Evolutionary conservation across 1,140 invertebrate genomes (phyloP).

Genomic region (Piezodorus guildinii): DNA sequence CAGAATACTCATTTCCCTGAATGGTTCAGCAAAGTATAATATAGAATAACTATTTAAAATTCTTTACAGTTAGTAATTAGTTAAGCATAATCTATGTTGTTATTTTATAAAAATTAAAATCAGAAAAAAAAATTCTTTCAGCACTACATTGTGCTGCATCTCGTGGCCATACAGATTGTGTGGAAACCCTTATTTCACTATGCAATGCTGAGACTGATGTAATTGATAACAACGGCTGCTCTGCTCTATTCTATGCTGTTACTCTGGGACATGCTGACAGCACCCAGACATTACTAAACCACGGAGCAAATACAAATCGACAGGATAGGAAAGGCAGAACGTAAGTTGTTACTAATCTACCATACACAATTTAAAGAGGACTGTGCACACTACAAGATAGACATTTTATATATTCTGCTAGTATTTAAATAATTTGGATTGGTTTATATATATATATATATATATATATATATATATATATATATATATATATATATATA

Average conservation of each 20-base stretch:
- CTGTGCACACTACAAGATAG: no score
- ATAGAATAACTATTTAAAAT: no score
- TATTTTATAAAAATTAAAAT: no score
- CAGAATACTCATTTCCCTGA: no score
- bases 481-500: conserved; percentile 16
- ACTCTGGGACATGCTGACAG: conserved; percentile 91
- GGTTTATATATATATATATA: not conserved
- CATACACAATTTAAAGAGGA: no score
- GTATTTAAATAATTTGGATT: not conserved
- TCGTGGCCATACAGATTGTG: conserved; percentile 82
- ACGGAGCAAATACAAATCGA: conserved; percentile 80
- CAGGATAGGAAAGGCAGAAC: conserved; percentile 86
- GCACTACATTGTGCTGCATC: conserved; percentile 93
- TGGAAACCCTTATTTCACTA: conserved; percentile 79
- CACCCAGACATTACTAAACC: conserved; percentile 73
- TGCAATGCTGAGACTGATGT: conserved; percentile 78
- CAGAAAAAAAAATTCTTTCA: conserved; percentile 25
- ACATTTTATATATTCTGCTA: no score
- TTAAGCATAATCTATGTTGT: no score
- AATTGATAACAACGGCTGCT: conserved; percentile 82
- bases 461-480: not conserved
- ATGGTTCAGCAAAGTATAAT: no score
- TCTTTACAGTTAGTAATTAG: no score
- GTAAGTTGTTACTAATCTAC: conserved; percentile 37
- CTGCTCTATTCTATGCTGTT: conserved; percentile 90